Conservation (phyloP, 2,888 invertebrate genomes). For the Himalopsyche anomala region DNA sequence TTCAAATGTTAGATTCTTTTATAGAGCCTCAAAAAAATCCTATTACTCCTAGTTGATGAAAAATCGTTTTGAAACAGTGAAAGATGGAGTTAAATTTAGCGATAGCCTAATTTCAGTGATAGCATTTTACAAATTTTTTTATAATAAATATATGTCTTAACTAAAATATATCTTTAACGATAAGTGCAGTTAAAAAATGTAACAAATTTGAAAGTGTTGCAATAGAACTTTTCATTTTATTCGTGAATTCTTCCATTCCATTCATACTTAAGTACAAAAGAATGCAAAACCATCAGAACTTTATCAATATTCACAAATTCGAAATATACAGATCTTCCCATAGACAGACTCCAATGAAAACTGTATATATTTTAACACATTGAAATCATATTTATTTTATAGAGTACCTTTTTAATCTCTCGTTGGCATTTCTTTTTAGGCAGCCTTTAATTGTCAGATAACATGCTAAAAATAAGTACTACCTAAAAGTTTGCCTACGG, state of each 20-base stretch:
- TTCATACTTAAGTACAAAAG: slow-evolving; percentile 43
- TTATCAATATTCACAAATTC: slow-evolving; percentile 27
- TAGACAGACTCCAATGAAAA: slow-evolving; percentile 35
- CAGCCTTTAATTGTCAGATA: slow-evolving; percentile 10
- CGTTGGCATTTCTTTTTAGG: not conserved
- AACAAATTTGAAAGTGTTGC: slow-evolving; percentile 38
- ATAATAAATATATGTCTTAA: slow-evolving; percentile 27
- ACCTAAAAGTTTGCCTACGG: not conserved
- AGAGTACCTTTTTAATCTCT: not conserved
- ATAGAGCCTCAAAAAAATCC: not conserved
- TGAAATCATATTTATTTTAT: not conserved
- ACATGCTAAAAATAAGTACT: not conserved
- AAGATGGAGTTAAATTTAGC: not conserved
- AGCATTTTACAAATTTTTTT: slow-evolving; percentile 9
- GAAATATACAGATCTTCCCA: slow-evolving; percentile 33
- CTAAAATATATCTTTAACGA: slow-evolving; percentile 28
- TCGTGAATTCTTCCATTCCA: slow-evolving; percentile 37
- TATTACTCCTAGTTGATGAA: not conserved
- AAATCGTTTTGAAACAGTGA: not conserved
- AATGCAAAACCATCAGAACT: slow-evolving; percentile 38
- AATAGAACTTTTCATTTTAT: slow-evolving; percentile 37
- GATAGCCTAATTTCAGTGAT: slow-evolving; percentile 24
- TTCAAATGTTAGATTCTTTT: not conserved
- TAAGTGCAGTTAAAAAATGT: slow-evolving; percentile 28
- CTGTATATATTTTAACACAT: slow-evolving; percentile 13